Conservation (phyloP, 2,888 invertebrate species). For the Lacanobia wlatinum region DNA sequence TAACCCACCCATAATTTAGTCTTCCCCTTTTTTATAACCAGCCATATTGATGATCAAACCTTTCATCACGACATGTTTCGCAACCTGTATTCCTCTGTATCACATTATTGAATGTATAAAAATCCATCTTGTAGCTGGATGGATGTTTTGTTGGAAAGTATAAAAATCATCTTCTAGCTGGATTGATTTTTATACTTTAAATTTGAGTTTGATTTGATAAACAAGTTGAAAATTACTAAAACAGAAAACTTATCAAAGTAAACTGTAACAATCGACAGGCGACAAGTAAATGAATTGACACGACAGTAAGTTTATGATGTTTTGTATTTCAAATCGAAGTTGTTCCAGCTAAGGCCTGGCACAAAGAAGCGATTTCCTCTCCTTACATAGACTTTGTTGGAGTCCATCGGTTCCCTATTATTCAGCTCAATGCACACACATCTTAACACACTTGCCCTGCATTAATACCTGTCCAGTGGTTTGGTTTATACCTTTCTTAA, state of each 20-base stretch:
- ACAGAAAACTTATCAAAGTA: slow-evolving; percentile 30
- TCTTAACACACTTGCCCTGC: slow-evolving; percentile 19
- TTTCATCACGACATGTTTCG: too few relatives aligned
- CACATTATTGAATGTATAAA: too few relatives aligned
- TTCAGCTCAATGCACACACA: slow-evolving; percentile 19
- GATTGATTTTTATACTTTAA: too few relatives aligned
- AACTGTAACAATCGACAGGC: slow-evolving; percentile 47
- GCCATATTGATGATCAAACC: too few relatives aligned
- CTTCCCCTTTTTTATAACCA: too few relatives aligned
- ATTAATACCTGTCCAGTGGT: slow-evolving; percentile 51
- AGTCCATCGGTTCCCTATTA: slow-evolving; percentile 4
- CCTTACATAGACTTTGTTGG: neutral
- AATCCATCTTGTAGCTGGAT: neutral
- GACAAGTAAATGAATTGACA: slow-evolving; percentile 56
- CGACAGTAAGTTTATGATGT: slow-evolving; percentile 63
- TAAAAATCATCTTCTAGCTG: neutral
- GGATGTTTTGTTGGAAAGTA: too few relatives aligned
- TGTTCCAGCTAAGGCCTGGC: neutral
- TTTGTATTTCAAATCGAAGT: slow-evolving; percentile 51
- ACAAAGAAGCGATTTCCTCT: slow-evolving; percentile 23
- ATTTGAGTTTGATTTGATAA: slow-evolving; percentile 2
- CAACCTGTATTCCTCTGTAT: too few relatives aligned
- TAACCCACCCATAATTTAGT: too few relatives aligned
- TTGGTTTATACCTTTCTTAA: slow-evolving; percentile 32
- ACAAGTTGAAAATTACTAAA: slow-evolving; percentile 12